phyloP scores from a whole-genome alignment of 2,797 vertebrate species.

The Alosa sapidissima region DNA sequence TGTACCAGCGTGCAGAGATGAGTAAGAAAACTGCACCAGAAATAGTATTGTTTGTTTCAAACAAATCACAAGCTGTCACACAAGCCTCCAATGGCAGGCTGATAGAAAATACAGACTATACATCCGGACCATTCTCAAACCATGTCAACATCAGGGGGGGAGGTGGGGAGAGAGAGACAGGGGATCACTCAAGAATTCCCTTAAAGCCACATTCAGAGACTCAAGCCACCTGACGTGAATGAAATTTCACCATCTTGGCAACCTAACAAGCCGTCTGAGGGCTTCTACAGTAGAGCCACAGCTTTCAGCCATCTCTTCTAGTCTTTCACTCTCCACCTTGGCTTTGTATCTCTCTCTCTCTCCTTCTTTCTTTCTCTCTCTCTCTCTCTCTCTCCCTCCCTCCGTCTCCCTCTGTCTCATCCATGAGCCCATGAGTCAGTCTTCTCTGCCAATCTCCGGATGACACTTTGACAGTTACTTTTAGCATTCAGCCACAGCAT shows the following conservation, averaged over 20 bases:
- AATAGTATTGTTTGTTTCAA: slow-evolving; percentile 3
- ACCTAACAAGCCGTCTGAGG: background rate
- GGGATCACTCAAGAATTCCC: background rate
- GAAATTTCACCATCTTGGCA: slow-evolving; percentile 12
- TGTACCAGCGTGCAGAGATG: background rate
- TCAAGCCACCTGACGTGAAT: slow-evolving; percentile 17
- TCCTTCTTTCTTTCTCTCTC: slow-evolving; percentile 45
- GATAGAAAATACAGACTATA: background rate
- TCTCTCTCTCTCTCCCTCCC: slow-evolving; percentile 35
- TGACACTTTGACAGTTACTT: slow-evolving; percentile 17
- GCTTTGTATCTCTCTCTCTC: slow-evolving; percentile 42
- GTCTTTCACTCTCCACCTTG: slow-evolving; percentile 31
- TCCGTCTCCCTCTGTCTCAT: too few species aligned
- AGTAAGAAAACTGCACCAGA: background rate
- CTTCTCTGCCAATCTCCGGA: background rate
- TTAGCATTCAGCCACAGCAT: background rate
- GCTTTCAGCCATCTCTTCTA: background rate
- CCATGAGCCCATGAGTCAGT: background rate
- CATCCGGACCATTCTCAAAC: slow-evolving; percentile 1
- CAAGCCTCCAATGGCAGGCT: background rate
- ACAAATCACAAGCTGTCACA: slow-evolving; percentile 17
- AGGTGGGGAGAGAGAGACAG: background rate
- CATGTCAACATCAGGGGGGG: background rate
- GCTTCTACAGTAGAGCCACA: background rate
- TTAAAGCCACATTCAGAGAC: slow-evolving; percentile 3